Evolutionary conservation across 2,113 vertebrate genomes (phyloP).

Genomic region (Otus sunia): DNA sequence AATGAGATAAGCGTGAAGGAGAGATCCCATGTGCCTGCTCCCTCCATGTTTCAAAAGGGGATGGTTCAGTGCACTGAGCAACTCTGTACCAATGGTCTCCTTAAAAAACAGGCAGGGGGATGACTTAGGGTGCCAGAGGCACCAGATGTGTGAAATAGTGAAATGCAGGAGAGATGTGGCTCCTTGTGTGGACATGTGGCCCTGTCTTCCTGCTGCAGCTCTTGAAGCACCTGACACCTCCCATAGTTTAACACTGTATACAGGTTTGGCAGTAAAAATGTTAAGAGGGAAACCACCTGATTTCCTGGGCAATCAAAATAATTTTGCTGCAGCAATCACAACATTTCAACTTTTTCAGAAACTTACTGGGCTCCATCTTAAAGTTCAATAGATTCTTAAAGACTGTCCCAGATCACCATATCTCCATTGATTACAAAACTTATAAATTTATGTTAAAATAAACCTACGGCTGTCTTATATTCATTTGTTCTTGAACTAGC

Average conservation of each 20-base stretch:
- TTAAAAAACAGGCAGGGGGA: neutral
- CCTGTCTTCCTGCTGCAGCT: neutral
- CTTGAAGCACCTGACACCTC: neutral
- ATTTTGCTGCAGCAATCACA: neutral
- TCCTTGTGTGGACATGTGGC: rapidly evolving
- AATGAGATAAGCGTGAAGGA: neutral
- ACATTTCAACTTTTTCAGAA: neutral
- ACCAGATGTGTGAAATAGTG: neutral
- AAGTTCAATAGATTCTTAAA: neutral
- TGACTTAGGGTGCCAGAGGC: neutral
- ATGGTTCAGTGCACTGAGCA: neutral
- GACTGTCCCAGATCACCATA: neutral
- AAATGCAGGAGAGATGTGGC: neutral
- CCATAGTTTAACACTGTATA: neutral
- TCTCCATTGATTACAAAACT: neutral
- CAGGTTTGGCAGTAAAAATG: neutral
- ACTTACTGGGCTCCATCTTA: neutral
- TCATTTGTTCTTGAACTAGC: neutral
- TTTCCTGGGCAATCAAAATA: neutral
- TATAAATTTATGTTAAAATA: neutral
- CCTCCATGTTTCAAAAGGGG: neutral
- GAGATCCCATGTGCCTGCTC: neutral
- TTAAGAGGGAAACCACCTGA: neutral
- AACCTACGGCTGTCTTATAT: neutral
- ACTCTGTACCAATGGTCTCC: neutral